These are phyloP conservation scores for Caerostris extrusa DNA, from an alignment of 1,140 invertebrate species.

Conservation along the genomic window DNA sequence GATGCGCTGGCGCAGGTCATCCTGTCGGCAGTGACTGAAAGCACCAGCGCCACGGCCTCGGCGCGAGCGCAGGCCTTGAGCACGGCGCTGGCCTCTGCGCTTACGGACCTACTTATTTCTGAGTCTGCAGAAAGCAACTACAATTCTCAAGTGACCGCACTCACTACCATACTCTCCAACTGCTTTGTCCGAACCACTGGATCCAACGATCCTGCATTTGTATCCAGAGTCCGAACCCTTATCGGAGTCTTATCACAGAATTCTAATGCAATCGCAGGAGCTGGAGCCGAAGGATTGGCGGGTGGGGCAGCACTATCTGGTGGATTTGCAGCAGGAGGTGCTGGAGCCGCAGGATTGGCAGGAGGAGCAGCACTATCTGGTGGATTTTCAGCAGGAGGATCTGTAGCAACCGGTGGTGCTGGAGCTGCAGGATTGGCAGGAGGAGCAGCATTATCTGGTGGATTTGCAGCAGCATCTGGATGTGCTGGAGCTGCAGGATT, in stretches of 20 bases:
- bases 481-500: neutral
- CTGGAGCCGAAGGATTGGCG: neutral
- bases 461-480: neutral
- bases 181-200: slow-evolving; percentile 42
- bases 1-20: slow-evolving; percentile 32
- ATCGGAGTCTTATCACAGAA: neutral
- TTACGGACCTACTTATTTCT: neutral
- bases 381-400: neutral
- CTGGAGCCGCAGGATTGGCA: neutral
- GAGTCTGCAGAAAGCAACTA: neutral
- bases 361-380: neutral
- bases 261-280: neutral
- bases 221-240: neutral
- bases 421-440: neutral
- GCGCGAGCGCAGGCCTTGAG: neutral
- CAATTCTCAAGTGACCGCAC: neutral
- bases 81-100: slow-evolving; percentile 46
- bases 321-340: too few relatives aligned
- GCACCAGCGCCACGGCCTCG: neutral
- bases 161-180: neutral
- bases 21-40: neutral
- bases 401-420: neutral
- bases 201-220: neutral
- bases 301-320: neutral
- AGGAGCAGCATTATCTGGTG: neutral